A percentile compares a stretch with the other conserved stretches of the same genome.
These are phyloP conservation scores for Dorcus hopei DNA, from an alignment of 2,888 invertebrate genomes.

Conservation along the genomic window DNA sequence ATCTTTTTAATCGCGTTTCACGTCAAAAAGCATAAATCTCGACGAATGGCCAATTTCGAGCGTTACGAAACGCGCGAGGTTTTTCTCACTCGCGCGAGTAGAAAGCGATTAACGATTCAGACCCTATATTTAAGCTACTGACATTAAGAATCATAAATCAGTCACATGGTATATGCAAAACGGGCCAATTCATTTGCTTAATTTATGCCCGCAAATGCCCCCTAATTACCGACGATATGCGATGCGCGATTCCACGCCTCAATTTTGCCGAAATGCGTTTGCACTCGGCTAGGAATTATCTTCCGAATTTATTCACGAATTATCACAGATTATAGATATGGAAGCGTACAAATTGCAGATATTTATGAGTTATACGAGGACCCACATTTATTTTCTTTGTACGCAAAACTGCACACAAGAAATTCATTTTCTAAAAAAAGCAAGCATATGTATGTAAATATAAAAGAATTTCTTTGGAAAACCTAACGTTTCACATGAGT, in stretches of 20 bases:
- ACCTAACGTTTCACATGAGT: not conserved
- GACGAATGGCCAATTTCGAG: constrained; percentile 2
- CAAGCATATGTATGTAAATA: too few species aligned
- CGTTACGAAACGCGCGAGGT: constrained; percentile 5
- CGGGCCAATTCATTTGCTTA: constrained; percentile 20
- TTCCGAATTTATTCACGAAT: too few species aligned
- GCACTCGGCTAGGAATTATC: too few species aligned
- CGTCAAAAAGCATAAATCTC: constrained; percentile 7
- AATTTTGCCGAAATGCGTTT: too few species aligned
- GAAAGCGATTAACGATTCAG: constrained; percentile 16
- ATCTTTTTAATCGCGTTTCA: constrained; percentile 1
- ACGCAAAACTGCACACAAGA: too few species aligned
- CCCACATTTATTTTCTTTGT: too few species aligned
- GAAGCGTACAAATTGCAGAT: too few species aligned
- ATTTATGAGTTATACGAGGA: too few species aligned
- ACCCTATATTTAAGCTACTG: constrained; percentile 28
- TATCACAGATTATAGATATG: too few species aligned
- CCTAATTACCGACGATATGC: constrained; percentile 12
- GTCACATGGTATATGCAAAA: constrained; percentile 17
- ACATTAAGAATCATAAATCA: constrained; percentile 31
- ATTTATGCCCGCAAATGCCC: constrained; percentile 17
- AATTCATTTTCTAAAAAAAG: too few species aligned
- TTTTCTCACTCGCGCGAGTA: constrained; percentile 10
- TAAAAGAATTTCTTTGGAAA: too few species aligned
- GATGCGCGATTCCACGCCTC: too few species aligned